phyloP scores from a whole-genome alignment of 2,888 invertebrate genomes.

The Gnatocerus cornutus region DNA sequence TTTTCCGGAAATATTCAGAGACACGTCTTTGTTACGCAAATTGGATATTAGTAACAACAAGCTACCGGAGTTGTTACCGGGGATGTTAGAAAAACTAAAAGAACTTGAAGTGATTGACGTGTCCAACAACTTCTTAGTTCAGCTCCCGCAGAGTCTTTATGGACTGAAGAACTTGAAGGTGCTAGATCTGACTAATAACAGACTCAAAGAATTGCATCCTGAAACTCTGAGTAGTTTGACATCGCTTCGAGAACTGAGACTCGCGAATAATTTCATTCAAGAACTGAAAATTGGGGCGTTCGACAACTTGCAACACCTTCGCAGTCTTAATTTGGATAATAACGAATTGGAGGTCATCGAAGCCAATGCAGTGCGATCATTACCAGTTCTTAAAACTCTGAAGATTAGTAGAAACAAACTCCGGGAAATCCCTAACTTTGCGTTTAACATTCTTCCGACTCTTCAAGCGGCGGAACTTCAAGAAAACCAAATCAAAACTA shows the following conservation, averaged over 20 bases:
- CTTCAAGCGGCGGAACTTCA: constrained; percentile 85
- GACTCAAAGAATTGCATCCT: constrained; percentile 80
- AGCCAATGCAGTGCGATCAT: constrained; percentile 79
- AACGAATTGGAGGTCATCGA: constrained; percentile 86
- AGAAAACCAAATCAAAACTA: constrained; percentile 83
- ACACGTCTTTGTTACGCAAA: constrained; percentile 77
- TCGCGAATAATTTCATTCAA: constrained; percentile 84
- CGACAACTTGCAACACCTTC: constrained; percentile 79
- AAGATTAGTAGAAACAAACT: constrained; percentile 81
- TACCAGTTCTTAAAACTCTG: constrained; percentile 78
- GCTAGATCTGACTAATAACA: constrained; percentile 86
- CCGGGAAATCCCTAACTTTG: constrained; percentile 82
- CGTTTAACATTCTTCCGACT: constrained; percentile 84
- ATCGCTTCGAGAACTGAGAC: constrained; percentile 80
- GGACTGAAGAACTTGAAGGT: constrained; percentile 80
- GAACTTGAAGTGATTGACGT: constrained; percentile 83
- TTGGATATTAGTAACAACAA: constrained; percentile 86
- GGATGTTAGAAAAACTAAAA: constrained; percentile 77
- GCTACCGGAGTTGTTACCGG: constrained; percentile 79
- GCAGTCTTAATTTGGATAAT: constrained; percentile 85
- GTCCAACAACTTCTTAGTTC: constrained; percentile 84
- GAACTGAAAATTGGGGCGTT: constrained; percentile 83
- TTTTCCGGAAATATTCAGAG: constrained; percentile 79
- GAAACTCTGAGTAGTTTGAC: constrained; percentile 81
- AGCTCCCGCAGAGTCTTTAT: constrained; percentile 82